Conservation (phyloP, 2,797 vertebrate species). For the Ambastaia sidthimunki region DNA sequence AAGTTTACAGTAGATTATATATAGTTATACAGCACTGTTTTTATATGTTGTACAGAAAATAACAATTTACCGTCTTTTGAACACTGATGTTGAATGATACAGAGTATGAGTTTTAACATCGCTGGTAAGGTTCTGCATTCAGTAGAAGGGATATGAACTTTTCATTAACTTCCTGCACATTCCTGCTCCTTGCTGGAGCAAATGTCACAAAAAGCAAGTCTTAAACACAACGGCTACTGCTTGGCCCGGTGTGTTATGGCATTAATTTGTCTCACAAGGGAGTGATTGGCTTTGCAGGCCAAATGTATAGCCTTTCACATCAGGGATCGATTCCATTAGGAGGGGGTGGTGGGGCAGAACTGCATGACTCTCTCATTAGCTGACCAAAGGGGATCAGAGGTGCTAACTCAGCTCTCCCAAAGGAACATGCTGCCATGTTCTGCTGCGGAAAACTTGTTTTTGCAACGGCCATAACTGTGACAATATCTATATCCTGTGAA, state of each 20-base stretch:
- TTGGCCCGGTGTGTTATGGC: conserved; percentile 56
- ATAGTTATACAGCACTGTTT: not conserved
- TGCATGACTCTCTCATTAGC: conserved; percentile 74
- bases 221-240: conserved; percentile 41
- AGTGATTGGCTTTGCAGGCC: conserved; percentile 64
- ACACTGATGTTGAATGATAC: not conserved
- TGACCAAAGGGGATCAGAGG: conserved; percentile 67
- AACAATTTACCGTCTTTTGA: not conserved
- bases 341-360: conserved; percentile 42
- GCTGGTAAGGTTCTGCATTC: conserved; percentile 39
- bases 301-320: conserved; percentile 76
- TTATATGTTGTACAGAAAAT: not conserved
- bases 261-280: conserved; percentile 67
- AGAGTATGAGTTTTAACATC: not conserved
- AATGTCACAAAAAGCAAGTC: not conserved
- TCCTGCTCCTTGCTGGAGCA: conserved; percentile 41
- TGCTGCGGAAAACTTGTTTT: conserved; percentile 28
- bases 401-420: conserved; percentile 68
- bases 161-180: conserved; percentile 43
- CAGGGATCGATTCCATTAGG: conserved; percentile 70
- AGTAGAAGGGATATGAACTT: conserved; percentile 36
- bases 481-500: not conserved
- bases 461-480: conserved; percentile 21
- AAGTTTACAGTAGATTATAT: not conserved
- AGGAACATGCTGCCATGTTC: conserved; percentile 60